Evolutionary conservation across 2,113 vertebrate genomes (phyloP).

Genomic region (Ailuropoda melanoleuca): DNA sequence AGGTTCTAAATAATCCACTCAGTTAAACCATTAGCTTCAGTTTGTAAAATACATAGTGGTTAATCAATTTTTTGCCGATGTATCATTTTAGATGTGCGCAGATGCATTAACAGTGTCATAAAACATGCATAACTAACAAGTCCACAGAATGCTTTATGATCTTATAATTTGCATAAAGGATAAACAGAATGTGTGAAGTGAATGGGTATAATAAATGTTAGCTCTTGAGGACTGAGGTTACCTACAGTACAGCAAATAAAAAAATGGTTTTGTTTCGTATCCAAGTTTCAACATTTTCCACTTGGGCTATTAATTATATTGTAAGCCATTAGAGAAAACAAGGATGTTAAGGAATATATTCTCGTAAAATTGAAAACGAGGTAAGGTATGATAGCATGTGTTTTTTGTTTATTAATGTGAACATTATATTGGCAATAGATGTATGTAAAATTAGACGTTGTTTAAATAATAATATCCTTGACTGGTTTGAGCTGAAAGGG

Average conservation of each 20-base stretch:
- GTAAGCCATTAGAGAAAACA: background rate
- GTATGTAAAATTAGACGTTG: background rate
- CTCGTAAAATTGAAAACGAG: background rate
- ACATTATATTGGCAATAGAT: background rate
- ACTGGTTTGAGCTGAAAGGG: background rate
- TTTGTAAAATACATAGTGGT: conserved; percentile 39
- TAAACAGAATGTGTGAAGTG: background rate
- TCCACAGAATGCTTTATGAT: background rate
- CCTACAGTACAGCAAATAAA: background rate
- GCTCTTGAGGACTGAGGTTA: background rate
- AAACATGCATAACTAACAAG: conserved; percentile 27
- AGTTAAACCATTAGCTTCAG: conserved; percentile 58
- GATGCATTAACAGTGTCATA: background rate
- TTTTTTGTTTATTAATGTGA: background rate
- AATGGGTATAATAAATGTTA: background rate
- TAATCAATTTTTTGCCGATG: conserved; percentile 22
- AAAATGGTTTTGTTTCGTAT: background rate
- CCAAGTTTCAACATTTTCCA: background rate
- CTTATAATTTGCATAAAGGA: conserved; percentile 48
- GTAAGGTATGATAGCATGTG: background rate
- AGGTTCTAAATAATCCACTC: conserved; percentile 26
- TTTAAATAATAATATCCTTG: background rate
- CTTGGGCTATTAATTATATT: background rate
- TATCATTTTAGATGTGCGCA: background rate
- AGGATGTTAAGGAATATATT: background rate